Evolutionary conservation across 2,797 vertebrate species (phyloP), one percentile per base, ranked within the genome.

Genomic region (Mormyrus proboscirostris): DNA sequence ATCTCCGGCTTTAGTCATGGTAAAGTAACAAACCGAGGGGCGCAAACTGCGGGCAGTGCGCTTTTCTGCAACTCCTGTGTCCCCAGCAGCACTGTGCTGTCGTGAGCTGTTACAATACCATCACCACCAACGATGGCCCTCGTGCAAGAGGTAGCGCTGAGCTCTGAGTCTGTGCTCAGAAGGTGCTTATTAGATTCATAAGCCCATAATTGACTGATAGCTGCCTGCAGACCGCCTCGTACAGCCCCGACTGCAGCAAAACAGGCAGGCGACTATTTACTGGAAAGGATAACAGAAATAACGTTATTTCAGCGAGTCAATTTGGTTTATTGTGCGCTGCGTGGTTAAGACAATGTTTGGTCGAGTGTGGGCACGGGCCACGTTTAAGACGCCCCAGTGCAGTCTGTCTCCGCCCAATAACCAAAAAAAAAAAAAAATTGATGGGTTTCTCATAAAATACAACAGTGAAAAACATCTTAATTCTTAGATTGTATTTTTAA

Each of bases 171-270:
- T 88, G 87, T 88, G 87, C 90, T 47, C 90, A 87, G 65, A 88
- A 91, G 90, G 91, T 90, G 86, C 89, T 87, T 90, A 92, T 92
- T 92, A 91, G 88, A 90, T 89, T 84, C 84, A 92, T 90, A 91
- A 91, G 88, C 93, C 90, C 89, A 85, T 92, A 92, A 93, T 92
- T 92, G 91, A 69, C 82, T 90, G 89, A 83, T 84, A 89, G 91
- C 87, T 65, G 90, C 90, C 89, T 92, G 88, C 86, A 91, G 83
- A 91, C 89, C 65, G 90, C 91, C 92, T 89, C 90, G 86, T 29
- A 85, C 89, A 90, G 89, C 91, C 88, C 90, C 88, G 89, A 90
- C 90, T 90, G 89, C 90, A 93, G 90, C 90, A 89, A 84, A 90
- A 89, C 87, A 89, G 47, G 44, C 89, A 88, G 89, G 73, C 65